phyloP scores from a whole-genome alignment of 2,888 invertebrate species.

The Drosophila nigritarsus region DNA sequence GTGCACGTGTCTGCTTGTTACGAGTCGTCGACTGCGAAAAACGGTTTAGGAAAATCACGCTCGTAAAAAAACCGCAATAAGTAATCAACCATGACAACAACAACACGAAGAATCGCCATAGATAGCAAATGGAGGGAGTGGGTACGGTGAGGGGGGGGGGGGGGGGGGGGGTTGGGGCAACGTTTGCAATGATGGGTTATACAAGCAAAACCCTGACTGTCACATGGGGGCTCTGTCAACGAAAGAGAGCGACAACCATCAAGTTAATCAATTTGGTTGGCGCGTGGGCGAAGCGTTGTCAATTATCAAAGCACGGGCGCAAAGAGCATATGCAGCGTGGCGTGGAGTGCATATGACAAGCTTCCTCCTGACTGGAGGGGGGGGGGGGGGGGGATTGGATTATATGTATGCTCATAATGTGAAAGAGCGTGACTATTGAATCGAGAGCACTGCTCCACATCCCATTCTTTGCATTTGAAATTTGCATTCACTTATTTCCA shows the following conservation, averaged over 20 bases:
- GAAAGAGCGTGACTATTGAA: background rate
- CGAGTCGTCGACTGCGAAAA: background rate
- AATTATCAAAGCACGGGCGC: background rate
- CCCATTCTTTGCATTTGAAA: background rate
- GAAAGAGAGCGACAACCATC: background rate
- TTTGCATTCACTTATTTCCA: background rate
- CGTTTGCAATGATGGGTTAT: constrained; percentile 20
- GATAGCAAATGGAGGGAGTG: constrained; percentile 22
- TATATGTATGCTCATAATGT: background rate
- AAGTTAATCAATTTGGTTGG: constrained; percentile 51
- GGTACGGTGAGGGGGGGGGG: background rate
- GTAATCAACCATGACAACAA: constrained; percentile 53
- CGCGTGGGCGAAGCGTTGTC: constrained; percentile 35
- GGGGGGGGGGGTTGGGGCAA: background rate
- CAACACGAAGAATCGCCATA: background rate
- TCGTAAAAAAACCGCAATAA: constrained; percentile 42
- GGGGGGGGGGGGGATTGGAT: background rate
- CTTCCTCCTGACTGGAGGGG: too few relatives aligned
- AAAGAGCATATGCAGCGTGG: background rate
- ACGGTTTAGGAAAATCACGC: background rate
- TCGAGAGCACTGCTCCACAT: background rate
- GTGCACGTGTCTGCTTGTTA: background rate
- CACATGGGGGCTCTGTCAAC: constrained; percentile 34
- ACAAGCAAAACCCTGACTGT: constrained; percentile 31
- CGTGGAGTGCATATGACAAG: background rate